Conservation (phyloP, 2,113 vertebrate species). For the Astur gentilis region DNA sequence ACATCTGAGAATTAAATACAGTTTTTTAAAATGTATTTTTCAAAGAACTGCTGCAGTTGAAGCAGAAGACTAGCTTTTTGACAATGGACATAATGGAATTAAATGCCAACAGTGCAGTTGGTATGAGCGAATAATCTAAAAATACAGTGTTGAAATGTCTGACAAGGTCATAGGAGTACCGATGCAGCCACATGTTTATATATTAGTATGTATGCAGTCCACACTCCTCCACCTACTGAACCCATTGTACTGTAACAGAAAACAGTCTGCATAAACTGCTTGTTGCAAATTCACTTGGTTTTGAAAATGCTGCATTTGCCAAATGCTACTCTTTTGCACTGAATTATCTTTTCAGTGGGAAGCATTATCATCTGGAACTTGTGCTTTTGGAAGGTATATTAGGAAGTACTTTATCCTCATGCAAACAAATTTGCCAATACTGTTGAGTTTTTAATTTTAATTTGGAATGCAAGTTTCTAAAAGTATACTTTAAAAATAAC, state of each 20-base stretch:
- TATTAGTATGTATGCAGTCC: not conserved
- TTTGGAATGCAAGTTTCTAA: not conserved
- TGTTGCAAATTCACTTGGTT: not conserved
- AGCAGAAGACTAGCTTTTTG: not conserved
- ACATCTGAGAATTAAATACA: not conserved
- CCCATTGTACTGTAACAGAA: not conserved
- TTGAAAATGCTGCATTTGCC: not conserved
- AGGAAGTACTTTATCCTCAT: not conserved
- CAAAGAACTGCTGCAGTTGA: not conserved
- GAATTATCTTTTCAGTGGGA: not conserved
- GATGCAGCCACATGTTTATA: not conserved
- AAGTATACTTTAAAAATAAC: not conserved
- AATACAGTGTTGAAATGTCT: constrained; percentile 17
- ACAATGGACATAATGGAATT: not conserved
- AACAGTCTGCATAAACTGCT: not conserved
- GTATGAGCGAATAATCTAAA: constrained; percentile 41
- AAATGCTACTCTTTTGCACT: not conserved
- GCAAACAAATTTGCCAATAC: not conserved
- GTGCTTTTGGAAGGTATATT: not conserved
- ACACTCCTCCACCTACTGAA: not conserved
- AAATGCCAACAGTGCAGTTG: not conserved
- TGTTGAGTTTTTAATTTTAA: not conserved
- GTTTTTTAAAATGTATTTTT: not conserved
- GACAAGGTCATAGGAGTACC: not conserved
- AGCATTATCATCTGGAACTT: not conserved